Conservation (phyloP, 2,888 invertebrate genomes). For the Agelastica alni region DNA sequence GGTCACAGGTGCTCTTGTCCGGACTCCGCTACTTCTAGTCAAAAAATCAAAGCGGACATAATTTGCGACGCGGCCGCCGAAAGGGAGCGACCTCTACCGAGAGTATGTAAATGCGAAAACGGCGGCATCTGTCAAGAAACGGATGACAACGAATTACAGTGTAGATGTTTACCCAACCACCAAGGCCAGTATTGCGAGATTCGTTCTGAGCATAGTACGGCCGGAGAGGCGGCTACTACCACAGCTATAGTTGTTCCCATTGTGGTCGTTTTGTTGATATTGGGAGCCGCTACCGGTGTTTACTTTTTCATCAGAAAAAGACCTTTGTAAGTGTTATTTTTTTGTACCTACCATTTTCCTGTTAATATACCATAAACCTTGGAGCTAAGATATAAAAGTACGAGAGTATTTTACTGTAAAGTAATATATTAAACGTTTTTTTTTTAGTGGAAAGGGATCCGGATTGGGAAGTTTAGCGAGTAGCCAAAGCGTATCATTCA, state of each 20-base stretch:
- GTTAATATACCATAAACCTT: too few relatives aligned
- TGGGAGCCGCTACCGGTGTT: conserved; percentile 73
- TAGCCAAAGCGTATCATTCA: conserved; percentile 89
- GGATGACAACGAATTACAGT: conserved; percentile 64
- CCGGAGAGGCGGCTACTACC: conserved; percentile 63
- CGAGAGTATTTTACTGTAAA: too few relatives aligned
- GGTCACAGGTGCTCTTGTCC: conserved; percentile 92
- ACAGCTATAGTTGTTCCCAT: conserved; percentile 83
- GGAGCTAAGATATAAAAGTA: too few relatives aligned
- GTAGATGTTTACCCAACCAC: conserved; percentile 74
- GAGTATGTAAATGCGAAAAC: conserved; percentile 83
- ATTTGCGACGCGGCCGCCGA: conserved; percentile 85
- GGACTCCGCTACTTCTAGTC: conserved; percentile 62
- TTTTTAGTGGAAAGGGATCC: conserved; percentile 76
- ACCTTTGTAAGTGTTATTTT: conserved; percentile 72
- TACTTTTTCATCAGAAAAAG: conserved; percentile 82
- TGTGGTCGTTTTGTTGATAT: conserved; percentile 74
- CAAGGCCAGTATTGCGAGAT: conserved; percentile 76
- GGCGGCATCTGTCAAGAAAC: conserved; percentile 76
- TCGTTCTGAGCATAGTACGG: conserved; percentile 64
- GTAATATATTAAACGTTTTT: too few relatives aligned
- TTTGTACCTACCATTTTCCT: background rate
- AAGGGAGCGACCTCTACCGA: conserved; percentile 72
- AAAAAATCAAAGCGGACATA: conserved; percentile 63
- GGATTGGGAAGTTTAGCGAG: conserved; percentile 79